Evolutionary conservation across 2,797 vertebrate genomes (phyloP), one percentile per base, ranked within the genome.

Genomic region (Mormyrus proboscirostris): DNA sequence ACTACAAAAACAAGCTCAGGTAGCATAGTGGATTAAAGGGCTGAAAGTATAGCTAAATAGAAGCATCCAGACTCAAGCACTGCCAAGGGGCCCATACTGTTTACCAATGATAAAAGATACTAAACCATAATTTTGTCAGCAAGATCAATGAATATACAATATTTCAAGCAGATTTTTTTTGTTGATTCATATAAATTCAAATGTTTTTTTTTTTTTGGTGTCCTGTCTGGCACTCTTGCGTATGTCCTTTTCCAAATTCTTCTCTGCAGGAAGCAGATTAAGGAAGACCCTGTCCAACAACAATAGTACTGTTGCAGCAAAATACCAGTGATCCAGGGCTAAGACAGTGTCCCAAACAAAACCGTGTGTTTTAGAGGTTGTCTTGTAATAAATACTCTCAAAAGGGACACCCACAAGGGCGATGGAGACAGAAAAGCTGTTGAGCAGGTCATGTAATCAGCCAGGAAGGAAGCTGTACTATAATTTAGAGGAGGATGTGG

Each of bases 371-470:
- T 82, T 47, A 82, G 76, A 47, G 76, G 41, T 85, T 12, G 83
- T 57, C 53, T 38, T 55, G 85, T 38, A 55, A 57, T 55, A 87
- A 55, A 87, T 55, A 53, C 85, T 14, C 22, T 14, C 22, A 10
- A 87, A 87, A 55, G 51, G 16, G 19, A 50, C 22, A 49, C 86
- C 33, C 29, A 57, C 33, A 38, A 55, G 16, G 25, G 57, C 22
- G 59, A 47, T 29, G 59, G 8, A 47, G 29, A 69, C 59, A 49
- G 57, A 88, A 65, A 50, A 10, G 10, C 47, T 25, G 47, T 51
- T 25, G 16, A 47, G 50, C 25, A 57, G 88, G 92, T 93, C 91
- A 91, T 91, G 88, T 44, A 9, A 47, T 51, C 90, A 59, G 92
- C 90, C 90, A 90, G 88, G 73, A 86, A 12, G 49, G 83, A 85